Percentiles rank a stretch among this genome's conserved stretches.
phyloP scores from a whole-genome alignment of 2,797 vertebrate species.

The Eurystomus glaucurus region DNA sequence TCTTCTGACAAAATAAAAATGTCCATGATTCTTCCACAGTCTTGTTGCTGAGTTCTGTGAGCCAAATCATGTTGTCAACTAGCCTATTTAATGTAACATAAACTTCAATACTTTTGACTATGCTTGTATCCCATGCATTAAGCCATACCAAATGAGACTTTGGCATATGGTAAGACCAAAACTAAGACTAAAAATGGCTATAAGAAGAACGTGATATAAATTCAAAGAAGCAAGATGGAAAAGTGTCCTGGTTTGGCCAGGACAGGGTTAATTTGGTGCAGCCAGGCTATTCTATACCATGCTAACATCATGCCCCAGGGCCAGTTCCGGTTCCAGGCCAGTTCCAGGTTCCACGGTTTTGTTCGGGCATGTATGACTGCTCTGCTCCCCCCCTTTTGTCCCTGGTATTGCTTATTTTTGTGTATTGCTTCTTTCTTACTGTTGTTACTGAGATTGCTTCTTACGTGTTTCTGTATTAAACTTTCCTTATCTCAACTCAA shows the following conservation, averaged over 20 bases:
- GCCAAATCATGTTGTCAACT: neutral
- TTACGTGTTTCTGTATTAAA: too few relatives aligned
- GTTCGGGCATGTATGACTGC: too few relatives aligned
- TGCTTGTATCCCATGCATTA: fast-evolving
- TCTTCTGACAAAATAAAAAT: neutral
- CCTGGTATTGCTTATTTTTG: too few relatives aligned
- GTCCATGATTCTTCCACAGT: neutral
- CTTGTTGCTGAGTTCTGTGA: neutral
- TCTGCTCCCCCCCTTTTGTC: too few relatives aligned
- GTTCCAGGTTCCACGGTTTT: too few relatives aligned
- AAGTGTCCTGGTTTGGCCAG: neutral
- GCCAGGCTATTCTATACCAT: too few relatives aligned
- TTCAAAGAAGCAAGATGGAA: neutral
- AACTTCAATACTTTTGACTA: neutral
- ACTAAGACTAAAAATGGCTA: neutral
- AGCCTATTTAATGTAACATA: neutral
- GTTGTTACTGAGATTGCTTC: too few relatives aligned
- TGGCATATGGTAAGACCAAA: neutral
- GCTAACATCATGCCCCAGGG: too few relatives aligned
- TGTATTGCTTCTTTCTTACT: too few relatives aligned
- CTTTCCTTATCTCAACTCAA: too few relatives aligned
- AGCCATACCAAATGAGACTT: neutral
- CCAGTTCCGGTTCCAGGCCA: too few relatives aligned
- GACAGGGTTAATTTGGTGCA: too few relatives aligned
- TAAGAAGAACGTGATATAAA: neutral